Conservation (phyloP, 2,888 invertebrate genomes). For the Cinara cedri region DNA sequence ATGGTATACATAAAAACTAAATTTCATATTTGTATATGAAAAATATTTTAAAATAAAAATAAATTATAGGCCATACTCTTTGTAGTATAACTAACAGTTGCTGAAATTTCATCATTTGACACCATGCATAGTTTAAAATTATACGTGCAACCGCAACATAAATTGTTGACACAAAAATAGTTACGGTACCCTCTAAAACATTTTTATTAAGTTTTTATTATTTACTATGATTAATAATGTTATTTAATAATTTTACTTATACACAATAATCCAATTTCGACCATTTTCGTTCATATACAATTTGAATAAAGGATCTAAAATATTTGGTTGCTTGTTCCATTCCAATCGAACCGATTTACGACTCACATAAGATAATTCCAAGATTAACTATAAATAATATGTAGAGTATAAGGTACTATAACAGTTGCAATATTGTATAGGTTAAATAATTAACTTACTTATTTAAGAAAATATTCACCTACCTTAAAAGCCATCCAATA, state of each 20-base stretch:
- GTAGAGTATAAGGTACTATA: too few species aligned
- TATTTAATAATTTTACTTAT: constrained; percentile 11
- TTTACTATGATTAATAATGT: background rate
- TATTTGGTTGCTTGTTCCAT: constrained; percentile 31
- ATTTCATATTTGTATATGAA: too few species aligned
- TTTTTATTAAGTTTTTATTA: background rate
- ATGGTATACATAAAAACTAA: too few species aligned
- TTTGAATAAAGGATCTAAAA: background rate
- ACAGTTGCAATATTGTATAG: too few species aligned
- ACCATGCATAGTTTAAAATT: constrained; percentile 1
- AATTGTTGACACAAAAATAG: constrained; percentile 8
- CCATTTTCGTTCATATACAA: constrained; percentile 35
- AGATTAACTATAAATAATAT: constrained; percentile 31
- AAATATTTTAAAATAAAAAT: background rate
- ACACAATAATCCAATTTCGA: background rate
- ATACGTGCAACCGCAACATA: background rate
- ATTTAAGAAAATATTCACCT: constrained; percentile 19
- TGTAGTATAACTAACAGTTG: constrained; percentile 14
- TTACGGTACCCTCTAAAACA: constrained; percentile 32
- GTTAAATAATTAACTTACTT: too few species aligned
- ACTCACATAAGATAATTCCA: background rate
- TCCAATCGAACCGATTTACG: background rate
- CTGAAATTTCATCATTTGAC: background rate
- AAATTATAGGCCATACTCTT: constrained; percentile 1
- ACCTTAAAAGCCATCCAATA: constrained; percentile 26